Percentiles rank a stretch among this genome's conserved stretches.
phyloP scores from a whole-genome alignment of 2,888 invertebrate genomes.

The Malthinus seriepunctatus region DNA sequence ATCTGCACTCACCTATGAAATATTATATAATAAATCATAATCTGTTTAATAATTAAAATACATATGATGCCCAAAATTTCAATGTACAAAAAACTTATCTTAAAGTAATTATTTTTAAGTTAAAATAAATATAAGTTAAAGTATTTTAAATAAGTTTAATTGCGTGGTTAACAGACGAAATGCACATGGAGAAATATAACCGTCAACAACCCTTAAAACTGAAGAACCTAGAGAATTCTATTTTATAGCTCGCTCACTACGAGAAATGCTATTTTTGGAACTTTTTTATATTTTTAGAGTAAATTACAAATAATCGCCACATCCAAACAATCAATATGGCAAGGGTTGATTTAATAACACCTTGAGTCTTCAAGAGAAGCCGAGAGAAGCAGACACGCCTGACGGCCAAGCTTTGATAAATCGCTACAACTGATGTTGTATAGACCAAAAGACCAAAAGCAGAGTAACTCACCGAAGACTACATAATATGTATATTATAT shows the following conservation, averaged over 20 bases:
- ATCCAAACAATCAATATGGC: too few species aligned
- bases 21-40: conserved; percentile 35
- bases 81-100: background rate
- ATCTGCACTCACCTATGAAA: conserved; percentile 34
- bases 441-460: too few species aligned
- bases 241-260: conserved; percentile 20
- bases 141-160: conserved; percentile 8
- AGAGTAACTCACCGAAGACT: too few species aligned
- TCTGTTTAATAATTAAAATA: conserved; percentile 24
- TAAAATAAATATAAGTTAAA: background rate
- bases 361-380: too few species aligned
- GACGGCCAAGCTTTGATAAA: too few species aligned
- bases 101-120: conserved; percentile 1
- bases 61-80: conserved; percentile 20
- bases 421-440: too few species aligned
- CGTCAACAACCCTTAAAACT: conserved; percentile 31
- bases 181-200: conserved; percentile 29
- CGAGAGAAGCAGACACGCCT: too few species aligned
- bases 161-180: conserved; percentile 27
- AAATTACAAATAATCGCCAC: too few species aligned
- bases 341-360: too few species aligned
- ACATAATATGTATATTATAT: too few species aligned
- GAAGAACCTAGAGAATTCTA: conserved; percentile 24
- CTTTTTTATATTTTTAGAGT: too few species aligned
- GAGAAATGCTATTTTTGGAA: conserved; percentile 5